Base-by-base conservation (phyloP, 2,888 invertebrate species). In the Drosophila affinis region DNA sequence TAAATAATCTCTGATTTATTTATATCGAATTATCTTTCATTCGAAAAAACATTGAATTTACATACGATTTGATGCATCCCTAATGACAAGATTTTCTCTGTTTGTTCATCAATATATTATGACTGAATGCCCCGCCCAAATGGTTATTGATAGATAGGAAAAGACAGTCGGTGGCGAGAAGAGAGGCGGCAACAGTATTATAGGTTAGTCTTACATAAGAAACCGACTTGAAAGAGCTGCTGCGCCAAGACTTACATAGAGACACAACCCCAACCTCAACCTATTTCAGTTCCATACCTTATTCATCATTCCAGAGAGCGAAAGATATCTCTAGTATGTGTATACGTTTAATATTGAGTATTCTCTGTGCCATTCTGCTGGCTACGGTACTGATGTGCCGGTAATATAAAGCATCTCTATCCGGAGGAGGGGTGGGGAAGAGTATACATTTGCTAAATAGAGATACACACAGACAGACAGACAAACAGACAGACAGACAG, bases 321-420 rank as follows among this genome's bases (percentile, higher is more conserved):
- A 45, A 32, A 47, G 34, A 63, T 44, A 47, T 45, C 51, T 32
- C 21, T 21, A 21, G 21, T 21, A 62, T 24, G 51, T 14, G 14
- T 14, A 6, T 34, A 12, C 12, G 3, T 12, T 34, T 34, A 34
- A 34, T 34, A 34, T 34, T 34, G 34, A 34, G 34, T 3, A 34
- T 14, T 39, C 14, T 14, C 39, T 14, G 39, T 39, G 12, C 6
- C 27, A 27, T 27, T 7, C 27, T 27, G 14, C 6, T 39, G 14
- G 12, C 21, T 21, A 3, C 21, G 21, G 14, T 34, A 34, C 39
- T 14, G 39, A 12, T 14, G 39, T 14, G 64, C 72, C 83, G 88
- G 83, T 77, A 73, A 56, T 72, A 79, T 79, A 75, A 75, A 69
- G 72, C 82, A 79, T 88, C 71, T 88, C 71, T 70, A 75, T 77